Percentiles rank a stretch among this genome's conserved stretches.
Conservation (phyloP, 2,113 vertebrate species). For the Urocolius indicus region DNA sequence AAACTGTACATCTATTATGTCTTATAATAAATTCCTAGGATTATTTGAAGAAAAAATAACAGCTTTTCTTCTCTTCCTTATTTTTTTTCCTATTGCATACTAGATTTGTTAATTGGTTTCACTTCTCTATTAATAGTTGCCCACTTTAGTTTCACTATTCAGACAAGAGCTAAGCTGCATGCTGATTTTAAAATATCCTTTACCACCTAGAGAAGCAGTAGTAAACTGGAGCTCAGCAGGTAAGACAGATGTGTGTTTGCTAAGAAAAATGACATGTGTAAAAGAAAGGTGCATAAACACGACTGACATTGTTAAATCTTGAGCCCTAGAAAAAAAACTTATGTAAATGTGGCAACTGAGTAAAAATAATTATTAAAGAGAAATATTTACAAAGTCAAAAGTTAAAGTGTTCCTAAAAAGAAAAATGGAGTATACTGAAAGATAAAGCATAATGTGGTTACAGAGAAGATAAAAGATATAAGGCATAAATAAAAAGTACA, state of each 20-base stretch:
- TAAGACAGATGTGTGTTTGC: neutral
- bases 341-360: neutral
- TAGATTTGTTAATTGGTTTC: neutral
- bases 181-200: neutral
- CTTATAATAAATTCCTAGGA: neutral
- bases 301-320: neutral
- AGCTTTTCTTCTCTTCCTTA: neutral
- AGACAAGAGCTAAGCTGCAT: neutral
- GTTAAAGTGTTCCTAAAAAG: neutral
- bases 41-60: neutral
- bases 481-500: neutral
- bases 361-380: neutral
- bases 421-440: neutral
- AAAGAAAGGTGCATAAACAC: neutral
- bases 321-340: neutral
- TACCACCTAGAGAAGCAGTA: neutral
- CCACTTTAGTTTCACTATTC: neutral
- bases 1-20: neutral
- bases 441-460: neutral
- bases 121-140: neutral
- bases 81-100: neutral
- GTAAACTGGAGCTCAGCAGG: neutral
- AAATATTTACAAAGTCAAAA: neutral
- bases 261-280: neutral
- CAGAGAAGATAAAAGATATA: neutral